These are phyloP conservation scores for Margarornis squamiger DNA, from an alignment of 2,797 vertebrate species.

Conservation along the genomic window DNA sequence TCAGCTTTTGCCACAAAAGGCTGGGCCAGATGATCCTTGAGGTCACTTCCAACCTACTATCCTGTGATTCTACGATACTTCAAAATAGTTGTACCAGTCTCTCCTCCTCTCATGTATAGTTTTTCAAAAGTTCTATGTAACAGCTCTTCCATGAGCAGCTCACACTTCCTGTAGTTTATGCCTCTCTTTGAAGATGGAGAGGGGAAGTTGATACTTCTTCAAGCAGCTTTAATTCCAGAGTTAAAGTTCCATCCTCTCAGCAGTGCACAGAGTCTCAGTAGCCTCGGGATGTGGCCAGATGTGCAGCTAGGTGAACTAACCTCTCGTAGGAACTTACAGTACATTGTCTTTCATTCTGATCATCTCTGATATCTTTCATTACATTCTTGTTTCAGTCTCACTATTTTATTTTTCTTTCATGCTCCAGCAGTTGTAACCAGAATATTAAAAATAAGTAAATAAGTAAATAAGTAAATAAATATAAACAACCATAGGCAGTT, in stretches of 20 bases:
- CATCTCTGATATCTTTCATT: not conserved
- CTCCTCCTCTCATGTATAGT: too few species aligned
- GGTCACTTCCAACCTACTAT: not conserved
- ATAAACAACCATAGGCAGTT: not conserved
- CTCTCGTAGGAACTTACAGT: not conserved
- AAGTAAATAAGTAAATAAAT: too few species aligned
- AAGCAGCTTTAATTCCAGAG: not conserved
- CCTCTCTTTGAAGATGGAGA: not conserved
- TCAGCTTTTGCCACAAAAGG: not conserved
- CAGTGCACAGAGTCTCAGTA: not conserved
- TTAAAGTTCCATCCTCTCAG: not conserved
- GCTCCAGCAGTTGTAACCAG: not conserved
- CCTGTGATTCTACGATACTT: not conserved
- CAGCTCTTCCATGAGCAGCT: not conserved
- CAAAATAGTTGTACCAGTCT: not conserved
- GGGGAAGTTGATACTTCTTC: not conserved
- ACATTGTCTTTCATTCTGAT: not conserved
- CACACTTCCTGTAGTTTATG: not conserved
- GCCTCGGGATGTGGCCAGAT: not conserved
- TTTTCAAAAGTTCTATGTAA: not conserved
- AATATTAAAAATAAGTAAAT: not conserved
- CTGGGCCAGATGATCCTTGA: not conserved
- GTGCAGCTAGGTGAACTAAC: not conserved
- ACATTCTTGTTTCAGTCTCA: not conserved
- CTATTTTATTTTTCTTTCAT: not conserved